Base-by-base conservation (phyloP, 2,888 invertebrate species). In the Temnothorax ravouxi region DNA sequence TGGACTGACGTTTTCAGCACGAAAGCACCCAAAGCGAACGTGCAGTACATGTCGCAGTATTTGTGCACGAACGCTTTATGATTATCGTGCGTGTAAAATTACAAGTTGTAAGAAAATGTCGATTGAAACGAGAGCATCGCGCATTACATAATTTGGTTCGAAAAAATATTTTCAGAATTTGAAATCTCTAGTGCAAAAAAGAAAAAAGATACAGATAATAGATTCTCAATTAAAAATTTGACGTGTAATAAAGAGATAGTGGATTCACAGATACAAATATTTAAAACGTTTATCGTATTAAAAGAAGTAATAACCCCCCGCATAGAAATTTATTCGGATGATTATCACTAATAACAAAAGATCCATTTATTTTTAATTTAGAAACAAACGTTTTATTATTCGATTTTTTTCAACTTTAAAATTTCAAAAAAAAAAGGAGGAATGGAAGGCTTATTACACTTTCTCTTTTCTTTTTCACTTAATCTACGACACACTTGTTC, bases 121-220 rank as follows among this genome's bases (percentile, higher is more conserved):
- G 15, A 15, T 41, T 47, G 5, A 44, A 25, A 38, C 15, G 52
- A 44, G 25, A 79, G 44, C 41, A 67, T 11, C 5, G 25, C 8
- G 15, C 15, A 25, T 67, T 54, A 50, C 5, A n/a, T 25, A 34
- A 44, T 6, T 56, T 44, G 18, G 1, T 29, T n/a, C 13, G 11
- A 21, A 38, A 79, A 69, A 47, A 71, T 71, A 79, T 54, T 69
- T 69, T 69, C 0, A n/a, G 9, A 44, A n/a, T 54, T 61, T 3
- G 6, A 59, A 59, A 74, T 64, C 2, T 64, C 6, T 6, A 15
- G 5, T 25, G 9, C 13, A 29, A 15, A 61, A 21, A 44, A 9
- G 47, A 44, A 61, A 18, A 15, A 5, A 15, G 9, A 6, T 9
- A 21, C 2, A 15, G n/a, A 6, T 3, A 21, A 61, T n/a, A 18